Conservation (phyloP, 2,797 vertebrate species). For the Xiphorhynchus erythropygius region DNA sequence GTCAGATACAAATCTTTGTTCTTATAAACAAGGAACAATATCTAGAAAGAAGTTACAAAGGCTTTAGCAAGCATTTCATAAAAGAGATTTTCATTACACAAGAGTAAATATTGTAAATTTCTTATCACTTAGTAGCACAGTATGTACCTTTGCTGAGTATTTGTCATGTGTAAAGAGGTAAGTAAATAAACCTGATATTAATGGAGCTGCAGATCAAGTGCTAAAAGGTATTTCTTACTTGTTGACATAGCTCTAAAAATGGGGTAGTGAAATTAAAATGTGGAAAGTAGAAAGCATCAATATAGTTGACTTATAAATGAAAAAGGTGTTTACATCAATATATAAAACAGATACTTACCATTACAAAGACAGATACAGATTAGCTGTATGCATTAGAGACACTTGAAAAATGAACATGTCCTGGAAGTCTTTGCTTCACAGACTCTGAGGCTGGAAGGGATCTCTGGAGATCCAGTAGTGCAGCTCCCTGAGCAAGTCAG, state of each 20-base stretch:
- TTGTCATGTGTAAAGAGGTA: background rate
- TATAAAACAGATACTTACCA: background rate
- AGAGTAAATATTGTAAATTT: constrained; percentile 17
- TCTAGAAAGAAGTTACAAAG: background rate
- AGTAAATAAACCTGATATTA: constrained; percentile 30
- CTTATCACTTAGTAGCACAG: background rate
- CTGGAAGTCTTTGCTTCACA: background rate
- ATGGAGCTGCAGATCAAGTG: background rate
- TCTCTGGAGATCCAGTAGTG: background rate
- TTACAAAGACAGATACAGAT: background rate
- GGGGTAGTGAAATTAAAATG: background rate
- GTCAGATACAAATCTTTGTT: background rate
- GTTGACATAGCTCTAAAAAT: background rate
- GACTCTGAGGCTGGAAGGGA: background rate
- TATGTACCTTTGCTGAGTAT: background rate
- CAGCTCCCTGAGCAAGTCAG: background rate
- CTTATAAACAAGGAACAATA: background rate
- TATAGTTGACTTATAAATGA: background rate
- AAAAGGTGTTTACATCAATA: background rate
- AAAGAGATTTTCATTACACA: background rate
- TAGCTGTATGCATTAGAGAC: background rate
- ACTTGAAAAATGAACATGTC: background rate
- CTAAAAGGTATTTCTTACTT: background rate
- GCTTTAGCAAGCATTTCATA: background rate
- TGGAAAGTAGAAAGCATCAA: background rate